Base-by-base conservation (phyloP, 1,140 invertebrate genomes). In the Lasioglossum baleicum region DNA sequence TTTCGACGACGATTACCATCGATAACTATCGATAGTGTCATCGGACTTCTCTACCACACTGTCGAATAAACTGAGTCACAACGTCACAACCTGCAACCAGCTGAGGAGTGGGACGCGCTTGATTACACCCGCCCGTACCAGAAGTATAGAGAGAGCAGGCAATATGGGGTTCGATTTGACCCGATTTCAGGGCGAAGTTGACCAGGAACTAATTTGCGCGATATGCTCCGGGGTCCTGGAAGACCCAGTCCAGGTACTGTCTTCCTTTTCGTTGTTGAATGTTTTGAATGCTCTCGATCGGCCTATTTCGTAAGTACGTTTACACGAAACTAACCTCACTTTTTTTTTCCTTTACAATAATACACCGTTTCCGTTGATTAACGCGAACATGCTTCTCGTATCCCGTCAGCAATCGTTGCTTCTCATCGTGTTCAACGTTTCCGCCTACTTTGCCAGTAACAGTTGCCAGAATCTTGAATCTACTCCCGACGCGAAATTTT, bases 191-290 rank as follows among this genome's bases (percentile, higher is more conserved):
- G 97, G 97, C 87, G 96, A 97, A 91, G 97, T 98, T 74, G 97
- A 98, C 91, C 97, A 98, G 94, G 98, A 98, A 94, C 94, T 98
- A 44, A 95, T 98, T 68, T 98, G 98, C 92, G 96, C 97, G 76
- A 98, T 98, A 93, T 98, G 98, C 93, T 97, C 97, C 73, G 96
- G 96, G 83, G 97, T 98, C 75, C 92, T 98, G 48, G 97, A 98
- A 89, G 97, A 98, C 90, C 97, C 98, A 58, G 93, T 98, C 63
- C 97, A 98, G 96, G 97, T 98, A 94, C 68, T 80, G 67, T 80
- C n/a, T 64, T 53, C 53, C 31, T 40, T 68, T 74, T 53, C 51
- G 48, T 7, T 67, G 26, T 15, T 63, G 67, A 22, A 60, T 1
- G 0, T 63, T 40, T 17, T 10, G 56, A 67, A 61, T n/a, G 13